phyloP scores from a whole-genome alignment of 2,888 invertebrate genomes.

The Altica lythri region DNA sequence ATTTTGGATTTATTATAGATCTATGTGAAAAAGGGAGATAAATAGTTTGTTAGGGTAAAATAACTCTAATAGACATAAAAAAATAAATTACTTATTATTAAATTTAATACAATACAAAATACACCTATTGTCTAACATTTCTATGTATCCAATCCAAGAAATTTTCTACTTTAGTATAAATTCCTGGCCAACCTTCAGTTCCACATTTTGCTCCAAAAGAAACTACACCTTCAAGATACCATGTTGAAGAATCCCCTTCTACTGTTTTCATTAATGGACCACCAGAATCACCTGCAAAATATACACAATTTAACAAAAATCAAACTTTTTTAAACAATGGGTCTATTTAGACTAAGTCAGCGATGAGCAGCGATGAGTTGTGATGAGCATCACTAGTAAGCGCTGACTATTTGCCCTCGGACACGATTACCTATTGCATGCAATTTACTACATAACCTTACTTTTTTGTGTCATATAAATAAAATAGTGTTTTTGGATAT shows the following conservation, averaged over 20 bases:
- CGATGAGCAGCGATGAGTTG: too few relatives aligned
- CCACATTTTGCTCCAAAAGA: conserved; percentile 63
- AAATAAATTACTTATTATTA: conserved; percentile 10
- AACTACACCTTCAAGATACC: conserved; percentile 69
- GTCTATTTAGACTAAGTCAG: too few relatives aligned
- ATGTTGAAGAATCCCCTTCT: conserved; percentile 56
- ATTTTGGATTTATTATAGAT: too few relatives aligned
- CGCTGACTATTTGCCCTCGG: too few relatives aligned
- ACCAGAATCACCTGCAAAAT: conserved; percentile 70
- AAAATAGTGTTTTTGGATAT: too few relatives aligned
- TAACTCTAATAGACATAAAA: too few relatives aligned
- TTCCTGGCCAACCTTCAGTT: conserved; percentile 48
- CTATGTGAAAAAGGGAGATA: too few relatives aligned
- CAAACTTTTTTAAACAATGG: neutral
- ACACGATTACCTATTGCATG: too few relatives aligned
- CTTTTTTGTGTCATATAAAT: too few relatives aligned
- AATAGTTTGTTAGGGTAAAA: too few relatives aligned
- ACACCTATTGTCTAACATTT: conserved; percentile 43
- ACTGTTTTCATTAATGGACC: conserved; percentile 72
- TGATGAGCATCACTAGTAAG: too few relatives aligned
- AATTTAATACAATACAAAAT: neutral
- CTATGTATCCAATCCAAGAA: conserved; percentile 68
- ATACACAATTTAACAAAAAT: neutral
- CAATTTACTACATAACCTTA: too few relatives aligned
- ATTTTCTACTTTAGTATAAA: conserved; percentile 48